A percentile compares a stretch with the other conserved stretches of the same genome.
These are phyloP conservation scores for Baronia brevicornis DNA, from an alignment of 2,888 invertebrate genomes.

Conservation along the genomic window DNA sequence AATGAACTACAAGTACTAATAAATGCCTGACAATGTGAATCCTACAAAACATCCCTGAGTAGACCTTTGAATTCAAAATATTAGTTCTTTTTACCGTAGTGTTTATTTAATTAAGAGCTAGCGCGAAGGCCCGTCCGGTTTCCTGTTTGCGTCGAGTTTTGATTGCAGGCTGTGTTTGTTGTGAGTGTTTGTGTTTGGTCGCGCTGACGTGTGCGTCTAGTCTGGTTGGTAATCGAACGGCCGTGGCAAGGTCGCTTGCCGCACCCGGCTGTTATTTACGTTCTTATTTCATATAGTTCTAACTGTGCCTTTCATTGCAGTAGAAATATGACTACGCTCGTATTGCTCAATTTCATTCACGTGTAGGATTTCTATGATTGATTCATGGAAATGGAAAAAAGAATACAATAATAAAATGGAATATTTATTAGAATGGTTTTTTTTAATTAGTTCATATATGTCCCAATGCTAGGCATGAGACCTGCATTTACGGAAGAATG, in stretches of 20 bases:
- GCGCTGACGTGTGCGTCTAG: constrained; percentile 20
- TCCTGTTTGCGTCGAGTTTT: constrained; percentile 26
- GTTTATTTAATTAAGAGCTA: constrained; percentile 17
- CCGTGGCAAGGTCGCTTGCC: constrained; percentile 39
- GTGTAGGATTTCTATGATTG: no score
- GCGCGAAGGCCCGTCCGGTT: constrained; percentile 21
- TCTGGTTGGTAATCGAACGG: constrained; percentile 29
- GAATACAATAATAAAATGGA: no score
- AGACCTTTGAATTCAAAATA: constrained; percentile 6
- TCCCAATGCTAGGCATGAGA: no score
- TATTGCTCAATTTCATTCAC: no score
- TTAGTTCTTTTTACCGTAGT: constrained; percentile 14
- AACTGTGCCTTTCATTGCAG: constrained; percentile 2
- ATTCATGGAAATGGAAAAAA: no score
- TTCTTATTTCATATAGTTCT: constrained; percentile 7
- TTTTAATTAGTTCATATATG: no score
- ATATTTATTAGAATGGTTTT: no score
- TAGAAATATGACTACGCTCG: not conserved
- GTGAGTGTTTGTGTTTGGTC: constrained; percentile 27
- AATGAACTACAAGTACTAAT: no score
- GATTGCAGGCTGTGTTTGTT: constrained; percentile 21
- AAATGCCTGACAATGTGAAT: no score
- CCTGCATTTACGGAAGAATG: no score
- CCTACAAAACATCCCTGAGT: constrained; percentile 3
- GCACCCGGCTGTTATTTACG: constrained; percentile 27